These are phyloP conservation scores for Trachelus troglodyta DNA, from an alignment of 2,888 invertebrate genomes.

Conservation along the genomic window DNA sequence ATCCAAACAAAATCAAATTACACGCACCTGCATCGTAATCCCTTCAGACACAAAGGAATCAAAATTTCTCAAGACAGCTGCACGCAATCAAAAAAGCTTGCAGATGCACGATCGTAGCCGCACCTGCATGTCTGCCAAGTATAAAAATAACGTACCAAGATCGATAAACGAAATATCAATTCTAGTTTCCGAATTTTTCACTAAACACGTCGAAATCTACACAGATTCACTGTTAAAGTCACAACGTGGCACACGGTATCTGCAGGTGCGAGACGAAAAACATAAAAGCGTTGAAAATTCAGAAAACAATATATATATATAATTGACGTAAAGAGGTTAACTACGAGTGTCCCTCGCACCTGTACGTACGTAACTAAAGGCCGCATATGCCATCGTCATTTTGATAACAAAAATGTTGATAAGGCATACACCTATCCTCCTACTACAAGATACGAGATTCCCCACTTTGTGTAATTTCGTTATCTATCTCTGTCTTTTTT, in stretches of 20 bases:
- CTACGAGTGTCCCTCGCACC: background rate
- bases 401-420: background rate
- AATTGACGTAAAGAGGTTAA: background rate
- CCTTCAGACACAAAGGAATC: background rate
- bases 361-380: background rate
- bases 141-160: background rate
- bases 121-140: background rate
- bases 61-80: background rate
- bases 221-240: background rate
- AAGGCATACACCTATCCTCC: background rate
- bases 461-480: background rate
- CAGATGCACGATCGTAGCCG: background rate
- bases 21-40: background rate
- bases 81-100: background rate
- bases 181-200: background rate
- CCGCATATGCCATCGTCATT: background rate
- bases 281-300: background rate
- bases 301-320: background rate
- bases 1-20: background rate
- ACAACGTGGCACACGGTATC: background rate
- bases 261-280: background rate
- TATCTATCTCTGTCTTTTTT: background rate
- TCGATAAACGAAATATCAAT: background rate
- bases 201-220: background rate
- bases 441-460: background rate